Conservation (phyloP, 2,888 invertebrate genomes). For the Serripes groenlandicus region DNA sequence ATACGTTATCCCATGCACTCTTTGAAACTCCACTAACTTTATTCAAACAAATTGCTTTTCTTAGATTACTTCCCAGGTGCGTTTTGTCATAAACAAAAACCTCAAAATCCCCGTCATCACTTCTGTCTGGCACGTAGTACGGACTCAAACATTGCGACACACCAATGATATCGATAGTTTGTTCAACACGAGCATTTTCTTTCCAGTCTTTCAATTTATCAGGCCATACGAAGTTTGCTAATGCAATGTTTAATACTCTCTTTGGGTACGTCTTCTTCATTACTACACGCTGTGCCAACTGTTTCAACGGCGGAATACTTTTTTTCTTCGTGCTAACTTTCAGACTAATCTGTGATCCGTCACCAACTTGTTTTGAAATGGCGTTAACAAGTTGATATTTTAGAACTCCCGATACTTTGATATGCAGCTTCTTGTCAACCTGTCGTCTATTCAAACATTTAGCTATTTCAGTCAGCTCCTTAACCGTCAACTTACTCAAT, state of each 20-base stretch:
- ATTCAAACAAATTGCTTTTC: constrained; percentile 25
- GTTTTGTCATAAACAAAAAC: constrained; percentile 45
- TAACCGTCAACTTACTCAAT: neutral
- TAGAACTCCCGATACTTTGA: neutral
- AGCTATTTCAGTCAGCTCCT: neutral
- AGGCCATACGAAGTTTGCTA: constrained; percentile 9
- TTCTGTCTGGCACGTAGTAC: constrained; percentile 36
- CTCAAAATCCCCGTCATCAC: constrained; percentile 17
- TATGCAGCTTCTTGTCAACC: neutral
- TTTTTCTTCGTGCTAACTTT: neutral
- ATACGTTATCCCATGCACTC: constrained; percentile 1
- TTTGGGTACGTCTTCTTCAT: constrained; percentile 28
- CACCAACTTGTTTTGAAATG: neutral
- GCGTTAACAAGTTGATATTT: neutral
- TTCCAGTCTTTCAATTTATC: constrained; percentile 4
- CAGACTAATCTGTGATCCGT: neutral
- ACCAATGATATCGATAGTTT: neutral
- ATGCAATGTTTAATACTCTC: constrained; percentile 19
- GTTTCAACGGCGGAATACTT: constrained; percentile 11
- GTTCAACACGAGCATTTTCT: constrained; percentile 1
- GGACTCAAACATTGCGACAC: neutral
- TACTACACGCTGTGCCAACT: neutral
- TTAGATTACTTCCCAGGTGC: constrained; percentile 24
- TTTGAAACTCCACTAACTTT: constrained; percentile 5
- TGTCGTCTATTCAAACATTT: neutral